Conservation (phyloP, 2,888 invertebrate genomes). For the Mimumesa dahlbomi region DNA sequence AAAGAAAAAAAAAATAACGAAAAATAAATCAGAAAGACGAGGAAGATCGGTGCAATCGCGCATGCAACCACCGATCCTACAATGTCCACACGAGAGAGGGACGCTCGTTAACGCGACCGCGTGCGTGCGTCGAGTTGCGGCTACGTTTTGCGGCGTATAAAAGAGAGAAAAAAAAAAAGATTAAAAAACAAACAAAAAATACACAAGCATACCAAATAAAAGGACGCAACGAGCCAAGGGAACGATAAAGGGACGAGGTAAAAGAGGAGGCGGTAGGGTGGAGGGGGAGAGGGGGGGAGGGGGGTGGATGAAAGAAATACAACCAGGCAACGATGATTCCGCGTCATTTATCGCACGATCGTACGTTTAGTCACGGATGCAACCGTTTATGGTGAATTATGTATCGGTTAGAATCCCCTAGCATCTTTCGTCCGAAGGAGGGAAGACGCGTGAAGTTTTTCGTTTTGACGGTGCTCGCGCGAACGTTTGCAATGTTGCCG, state of each 20-base stretch:
- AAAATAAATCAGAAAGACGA: no score
- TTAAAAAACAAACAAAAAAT: no score
- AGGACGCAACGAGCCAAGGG: neutral
- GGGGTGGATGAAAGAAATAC: no score
- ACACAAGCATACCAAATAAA: no score
- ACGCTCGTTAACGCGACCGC: slow-evolving; percentile 1
- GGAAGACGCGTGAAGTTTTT: neutral
- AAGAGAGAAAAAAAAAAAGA: no score
- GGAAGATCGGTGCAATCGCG: no score
- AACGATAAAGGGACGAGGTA: neutral
- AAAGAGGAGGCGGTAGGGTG: neutral
- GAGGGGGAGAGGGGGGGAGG: neutral
- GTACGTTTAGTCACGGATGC: slow-evolving; percentile 42
- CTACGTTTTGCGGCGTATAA: neutral
- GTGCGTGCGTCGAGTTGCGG: neutral
- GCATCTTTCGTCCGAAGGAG: no score
- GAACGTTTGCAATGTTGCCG: no score
- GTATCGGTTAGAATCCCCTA: no score
- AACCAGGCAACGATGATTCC: no score
- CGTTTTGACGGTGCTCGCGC: slow-evolving; percentile 9
- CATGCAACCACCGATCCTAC: no score
- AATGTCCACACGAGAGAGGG: neutral
- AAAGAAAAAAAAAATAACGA: no score
- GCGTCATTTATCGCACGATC: slow-evolving; percentile 28
- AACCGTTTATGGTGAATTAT: slow-evolving; percentile 42